Evolutionary conservation across 2,113 vertebrate genomes (phyloP).

Genomic region (Riparia riparia): DNA sequence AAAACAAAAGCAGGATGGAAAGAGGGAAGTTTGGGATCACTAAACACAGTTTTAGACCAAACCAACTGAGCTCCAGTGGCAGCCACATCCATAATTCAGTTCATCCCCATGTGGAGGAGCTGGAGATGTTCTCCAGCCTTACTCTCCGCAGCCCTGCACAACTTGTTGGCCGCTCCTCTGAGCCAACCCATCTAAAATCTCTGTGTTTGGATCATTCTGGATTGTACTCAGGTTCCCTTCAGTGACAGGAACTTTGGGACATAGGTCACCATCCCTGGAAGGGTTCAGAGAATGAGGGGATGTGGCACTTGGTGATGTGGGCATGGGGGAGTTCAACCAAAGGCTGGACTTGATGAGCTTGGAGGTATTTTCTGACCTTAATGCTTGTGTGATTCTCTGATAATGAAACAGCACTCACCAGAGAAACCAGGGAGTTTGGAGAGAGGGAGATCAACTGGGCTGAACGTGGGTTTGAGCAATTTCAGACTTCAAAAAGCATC

Average conservation of each 20-base stretch:
- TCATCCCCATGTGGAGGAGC: background rate
- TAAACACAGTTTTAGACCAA: background rate
- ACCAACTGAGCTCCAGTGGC: background rate
- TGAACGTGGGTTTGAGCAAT: background rate
- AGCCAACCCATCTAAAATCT: background rate
- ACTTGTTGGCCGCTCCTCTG: background rate
- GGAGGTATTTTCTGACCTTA: background rate
- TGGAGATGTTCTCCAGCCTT: background rate
- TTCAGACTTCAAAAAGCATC: background rate
- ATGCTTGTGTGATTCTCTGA: background rate
- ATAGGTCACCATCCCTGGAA: background rate
- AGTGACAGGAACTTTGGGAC: background rate
- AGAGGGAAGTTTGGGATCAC: background rate
- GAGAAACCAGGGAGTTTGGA: background rate
- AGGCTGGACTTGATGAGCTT: background rate
- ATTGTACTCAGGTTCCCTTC: background rate
- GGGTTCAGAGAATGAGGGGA: background rate
- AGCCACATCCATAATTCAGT: background rate
- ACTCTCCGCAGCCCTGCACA: background rate
- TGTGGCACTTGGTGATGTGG: background rate
- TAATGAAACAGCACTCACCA: rapidly evolving
- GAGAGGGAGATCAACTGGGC: background rate
- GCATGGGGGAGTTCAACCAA: no score
- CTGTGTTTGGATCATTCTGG: rapidly evolving
- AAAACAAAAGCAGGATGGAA: background rate